phyloP scores from a whole-genome alignment of 2,888 invertebrate species.

The Nymphalis polychloros region DNA sequence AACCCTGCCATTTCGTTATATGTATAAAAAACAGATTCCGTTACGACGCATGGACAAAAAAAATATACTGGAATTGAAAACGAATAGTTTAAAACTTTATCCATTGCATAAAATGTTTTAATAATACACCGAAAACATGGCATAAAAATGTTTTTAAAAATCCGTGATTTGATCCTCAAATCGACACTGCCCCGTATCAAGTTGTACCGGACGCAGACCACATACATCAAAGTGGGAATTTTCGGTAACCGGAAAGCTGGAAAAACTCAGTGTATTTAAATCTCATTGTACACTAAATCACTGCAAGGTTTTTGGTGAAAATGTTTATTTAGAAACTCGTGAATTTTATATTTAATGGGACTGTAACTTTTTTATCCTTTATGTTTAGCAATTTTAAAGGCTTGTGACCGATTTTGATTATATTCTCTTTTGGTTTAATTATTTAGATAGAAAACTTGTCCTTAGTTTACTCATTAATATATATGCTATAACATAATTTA shows the following conservation, averaged over 20 bases:
- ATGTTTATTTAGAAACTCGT: constrained; percentile 18
- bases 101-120: not conserved
- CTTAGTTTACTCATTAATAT: too few relatives aligned
- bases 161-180: not conserved
- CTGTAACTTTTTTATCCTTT: too few relatives aligned
- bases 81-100: constrained; percentile 5
- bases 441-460: too few relatives aligned
- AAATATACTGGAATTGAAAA: too few relatives aligned
- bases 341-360: not conserved
- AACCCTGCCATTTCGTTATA: not conserved
- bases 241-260: constrained; percentile 14
- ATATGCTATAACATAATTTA: too few relatives aligned
- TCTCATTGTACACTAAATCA: constrained; percentile 17
- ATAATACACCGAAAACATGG: not conserved
- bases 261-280: constrained; percentile 14
- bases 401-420: too few relatives aligned
- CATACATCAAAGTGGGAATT: constrained; percentile 19
- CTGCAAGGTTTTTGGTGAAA: not conserved
- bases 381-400: too few relatives aligned
- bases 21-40: not conserved
- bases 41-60: not conserved
- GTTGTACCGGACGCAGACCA: constrained; percentile 9
- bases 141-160: not conserved
- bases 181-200: not conserved
- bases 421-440: too few relatives aligned